Conservation (phyloP, 2,888 invertebrate species). For the Pomacea canaliculata region DNA sequence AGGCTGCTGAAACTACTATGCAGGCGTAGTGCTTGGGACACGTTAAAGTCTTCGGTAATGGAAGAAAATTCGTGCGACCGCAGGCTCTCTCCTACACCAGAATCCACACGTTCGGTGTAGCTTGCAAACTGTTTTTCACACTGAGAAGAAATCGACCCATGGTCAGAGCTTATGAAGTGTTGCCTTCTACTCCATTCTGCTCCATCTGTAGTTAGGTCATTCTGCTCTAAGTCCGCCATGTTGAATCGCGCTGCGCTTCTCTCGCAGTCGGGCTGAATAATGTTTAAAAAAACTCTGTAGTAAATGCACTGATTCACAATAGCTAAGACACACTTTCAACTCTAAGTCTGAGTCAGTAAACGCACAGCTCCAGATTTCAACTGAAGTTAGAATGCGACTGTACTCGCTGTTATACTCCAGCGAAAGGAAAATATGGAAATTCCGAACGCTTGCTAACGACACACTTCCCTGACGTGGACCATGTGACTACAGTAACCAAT, state of each 20-base stretch:
- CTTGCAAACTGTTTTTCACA: conserved; percentile 3
- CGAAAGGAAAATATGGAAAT: no score
- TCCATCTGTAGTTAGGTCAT: conserved; percentile 17
- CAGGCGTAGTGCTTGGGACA: background rate
- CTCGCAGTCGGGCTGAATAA: no score
- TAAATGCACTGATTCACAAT: no score
- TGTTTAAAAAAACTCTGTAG: no score
- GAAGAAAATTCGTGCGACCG: conserved; percentile 16
- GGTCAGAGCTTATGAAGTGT: background rate
- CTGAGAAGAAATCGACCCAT: background rate
- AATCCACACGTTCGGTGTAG: conserved; percentile 15
- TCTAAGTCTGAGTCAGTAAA: no score
- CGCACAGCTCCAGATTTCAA: no score
- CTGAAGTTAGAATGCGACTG: no score
- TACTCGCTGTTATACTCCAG: no score
- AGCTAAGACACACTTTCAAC: no score
- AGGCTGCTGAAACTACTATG: conserved; percentile 18
- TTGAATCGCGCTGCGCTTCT: conserved; percentile 6
- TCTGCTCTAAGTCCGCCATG: conserved; percentile 21
- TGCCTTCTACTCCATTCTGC: background rate
- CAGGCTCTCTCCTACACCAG: conserved; percentile 21
- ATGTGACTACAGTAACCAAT: no score
- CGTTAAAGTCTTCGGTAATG: background rate
- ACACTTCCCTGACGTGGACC: no score
- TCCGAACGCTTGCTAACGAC: no score